phyloP scores from a whole-genome alignment of 2,797 vertebrate species.

The Fistularia commersonii region DNA sequence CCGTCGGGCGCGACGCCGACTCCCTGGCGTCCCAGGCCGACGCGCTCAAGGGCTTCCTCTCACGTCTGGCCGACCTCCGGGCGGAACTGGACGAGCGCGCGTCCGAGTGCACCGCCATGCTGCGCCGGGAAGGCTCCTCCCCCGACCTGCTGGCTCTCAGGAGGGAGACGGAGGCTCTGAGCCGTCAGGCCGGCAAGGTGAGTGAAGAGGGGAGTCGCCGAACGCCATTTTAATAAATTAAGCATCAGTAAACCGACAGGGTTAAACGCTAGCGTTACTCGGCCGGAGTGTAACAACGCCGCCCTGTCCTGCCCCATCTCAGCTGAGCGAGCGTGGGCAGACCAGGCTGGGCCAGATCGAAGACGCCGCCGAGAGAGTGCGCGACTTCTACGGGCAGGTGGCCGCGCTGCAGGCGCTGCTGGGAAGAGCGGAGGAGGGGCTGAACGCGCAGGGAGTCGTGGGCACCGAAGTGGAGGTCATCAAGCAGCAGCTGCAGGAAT shows the following conservation, averaged over 20 bases:
- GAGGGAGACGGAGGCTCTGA: conserved; percentile 90
- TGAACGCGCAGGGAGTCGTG: conserved; percentile 85
- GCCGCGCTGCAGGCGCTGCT: conserved; percentile 84
- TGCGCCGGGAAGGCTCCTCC: conserved; percentile 88
- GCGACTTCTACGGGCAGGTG: conserved; percentile 85
- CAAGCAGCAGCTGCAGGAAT: conserved; percentile 90
- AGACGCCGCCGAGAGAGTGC: conserved; percentile 77
- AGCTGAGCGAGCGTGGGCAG: conserved; percentile 83
- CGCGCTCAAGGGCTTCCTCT: conserved; percentile 80
- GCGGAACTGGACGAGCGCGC: conserved; percentile 83
- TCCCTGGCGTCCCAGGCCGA: conserved; percentile 93
- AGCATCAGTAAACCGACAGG: not conserved
- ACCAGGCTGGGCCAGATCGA: conserved; percentile 84
- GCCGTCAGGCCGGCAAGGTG: conserved; percentile 87
- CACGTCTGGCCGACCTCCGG: conserved; percentile 77
- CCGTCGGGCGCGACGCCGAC: conserved; percentile 87
- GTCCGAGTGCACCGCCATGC: conserved; percentile 84
- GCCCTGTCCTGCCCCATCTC: not conserved
- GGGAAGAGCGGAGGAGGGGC: conserved; percentile 80
- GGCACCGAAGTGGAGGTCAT: conserved; percentile 92
- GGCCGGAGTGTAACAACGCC: too few relatives aligned
- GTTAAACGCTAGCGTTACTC: too few relatives aligned
- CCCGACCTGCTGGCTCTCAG: conserved; percentile 91
- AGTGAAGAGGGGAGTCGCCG: not conserved
- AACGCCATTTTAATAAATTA: not conserved